phyloP scores from a whole-genome alignment of 1,140 invertebrate species.

The Drosophila kikkawai region DNA sequence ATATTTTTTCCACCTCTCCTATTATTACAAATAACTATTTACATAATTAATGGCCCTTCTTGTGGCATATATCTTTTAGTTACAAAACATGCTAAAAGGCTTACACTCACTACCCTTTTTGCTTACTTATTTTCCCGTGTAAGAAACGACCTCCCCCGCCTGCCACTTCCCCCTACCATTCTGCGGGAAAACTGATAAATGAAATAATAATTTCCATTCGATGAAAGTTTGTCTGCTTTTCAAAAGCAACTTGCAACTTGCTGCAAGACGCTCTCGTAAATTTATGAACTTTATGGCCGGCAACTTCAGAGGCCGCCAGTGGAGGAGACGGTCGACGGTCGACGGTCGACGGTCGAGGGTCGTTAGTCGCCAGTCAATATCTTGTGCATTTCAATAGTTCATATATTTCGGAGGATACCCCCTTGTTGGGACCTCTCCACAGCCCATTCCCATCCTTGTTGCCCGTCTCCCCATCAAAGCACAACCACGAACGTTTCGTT shows the following conservation, averaged over 20 bases:
- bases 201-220: slow-evolving; percentile 56
- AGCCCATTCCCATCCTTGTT: not conserved
- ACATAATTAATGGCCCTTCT: not conserved
- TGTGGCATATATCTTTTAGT: not conserved
- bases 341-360: slow-evolving; percentile 17
- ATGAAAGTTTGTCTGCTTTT: slow-evolving; percentile 48
- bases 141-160: no score
- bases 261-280: slow-evolving; percentile 46
- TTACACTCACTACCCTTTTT: not conserved
- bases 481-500: slow-evolving; percentile 23
- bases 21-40: not conserved
- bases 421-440: slow-evolving; percentile 16
- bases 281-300: slow-evolving; percentile 57
- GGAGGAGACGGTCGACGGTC: not conserved
- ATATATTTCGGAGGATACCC: slow-evolving; percentile 57
- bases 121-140: not conserved
- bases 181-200: slow-evolving; percentile 46
- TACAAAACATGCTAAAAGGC: not conserved
- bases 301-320: slow-evolving; percentile 38
- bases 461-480: not conserved
- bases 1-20: no score
- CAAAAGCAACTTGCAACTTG: slow-evolving; percentile 29
- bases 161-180: not conserved
- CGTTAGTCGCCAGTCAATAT: slow-evolving; percentile 60
- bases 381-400: slow-evolving; percentile 71